Percentiles rank a stretch among this genome's conserved stretches.
Evolutionary conservation across 2,797 vertebrate species (phyloP).

Genomic region (Propithecus perrieri): DNA sequence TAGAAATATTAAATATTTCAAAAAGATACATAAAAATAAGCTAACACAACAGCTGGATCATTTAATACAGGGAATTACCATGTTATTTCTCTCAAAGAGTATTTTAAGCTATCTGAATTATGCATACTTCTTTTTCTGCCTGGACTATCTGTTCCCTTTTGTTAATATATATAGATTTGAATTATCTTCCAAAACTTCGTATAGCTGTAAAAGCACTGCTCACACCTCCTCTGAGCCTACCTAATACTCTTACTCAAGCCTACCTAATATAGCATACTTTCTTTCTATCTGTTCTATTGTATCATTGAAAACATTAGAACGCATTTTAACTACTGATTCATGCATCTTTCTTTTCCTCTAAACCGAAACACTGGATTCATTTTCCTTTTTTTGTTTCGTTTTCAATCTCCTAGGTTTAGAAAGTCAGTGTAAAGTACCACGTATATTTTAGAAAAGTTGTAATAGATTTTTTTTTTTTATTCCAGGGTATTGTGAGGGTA

Average conservation of each 20-base stretch:
- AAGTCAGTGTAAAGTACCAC: not conserved
- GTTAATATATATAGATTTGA: not conserved
- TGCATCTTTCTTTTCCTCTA: not conserved
- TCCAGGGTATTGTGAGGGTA: too few species aligned
- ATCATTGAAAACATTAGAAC: not conserved
- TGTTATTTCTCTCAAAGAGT: not conserved
- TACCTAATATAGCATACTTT: not conserved
- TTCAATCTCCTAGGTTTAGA: not conserved
- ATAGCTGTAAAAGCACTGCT: not conserved
- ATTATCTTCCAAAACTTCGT: not conserved
- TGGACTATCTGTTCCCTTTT: not conserved
- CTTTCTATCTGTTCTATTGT: not conserved
- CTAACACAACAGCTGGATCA: not conserved
- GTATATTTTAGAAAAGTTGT: not conserved
- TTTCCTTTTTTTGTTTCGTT: not conserved
- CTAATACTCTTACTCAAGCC: not conserved
- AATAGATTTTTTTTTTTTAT: not conserved
- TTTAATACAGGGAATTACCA: not conserved
- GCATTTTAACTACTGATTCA: not conserved
- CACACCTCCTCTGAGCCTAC: not conserved
- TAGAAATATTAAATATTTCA: not conserved
- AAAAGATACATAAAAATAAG: not conserved
- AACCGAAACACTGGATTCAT: not conserved
- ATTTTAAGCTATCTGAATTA: slow-evolving; percentile 6
- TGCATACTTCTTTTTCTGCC: not conserved